These are phyloP conservation scores for Actinostola sp. DNA, from an alignment of 92 coral and sea anemone species.

Conservation along the genomic window DNA sequence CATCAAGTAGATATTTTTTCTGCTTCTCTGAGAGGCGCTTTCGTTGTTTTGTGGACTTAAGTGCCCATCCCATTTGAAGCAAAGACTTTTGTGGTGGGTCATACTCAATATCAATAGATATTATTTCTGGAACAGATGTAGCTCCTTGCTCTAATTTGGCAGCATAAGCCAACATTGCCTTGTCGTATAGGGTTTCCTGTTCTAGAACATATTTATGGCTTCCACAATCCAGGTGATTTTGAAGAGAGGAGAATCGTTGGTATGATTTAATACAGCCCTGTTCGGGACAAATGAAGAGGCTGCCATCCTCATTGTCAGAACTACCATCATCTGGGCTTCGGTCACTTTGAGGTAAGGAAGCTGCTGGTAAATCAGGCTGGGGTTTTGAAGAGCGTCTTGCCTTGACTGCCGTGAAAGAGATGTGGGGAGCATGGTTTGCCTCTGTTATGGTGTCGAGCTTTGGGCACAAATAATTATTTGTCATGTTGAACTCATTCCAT, in stretches of 20 bases:
- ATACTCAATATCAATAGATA: not conserved
- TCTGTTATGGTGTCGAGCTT: conserved; percentile 7
- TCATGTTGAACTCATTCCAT: conserved; percentile 28
- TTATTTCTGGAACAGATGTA: conserved; percentile 3
- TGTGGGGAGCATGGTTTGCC: not conserved
- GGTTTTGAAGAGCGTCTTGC: not conserved
- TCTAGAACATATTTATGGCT: conserved; percentile 58
- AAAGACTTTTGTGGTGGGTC: not conserved
- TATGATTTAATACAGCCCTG: conserved; percentile 61
- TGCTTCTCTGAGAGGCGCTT: conserved; percentile 40
- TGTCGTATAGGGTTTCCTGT: conserved; percentile 66
- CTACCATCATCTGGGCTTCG: not conserved
- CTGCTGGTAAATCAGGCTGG: not conserved
- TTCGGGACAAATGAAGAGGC: conserved; percentile 57
- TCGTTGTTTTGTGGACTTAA: conserved; percentile 21
- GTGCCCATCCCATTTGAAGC: conserved; percentile 57
- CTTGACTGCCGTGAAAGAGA: not conserved
- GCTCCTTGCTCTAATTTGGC: conserved; percentile 36
- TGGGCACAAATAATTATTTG: not conserved
- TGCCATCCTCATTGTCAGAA: conserved; percentile 33
- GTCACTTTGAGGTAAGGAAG: not conserved
- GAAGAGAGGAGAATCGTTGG: conserved; percentile 38
- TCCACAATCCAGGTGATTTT: conserved; percentile 59
- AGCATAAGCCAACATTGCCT: conserved; percentile 55
- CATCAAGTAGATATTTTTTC: conserved; percentile 41